These are phyloP conservation scores for Etheostoma spectabile DNA, from an alignment of 2,113 vertebrate species.

Conservation along the genomic window DNA sequence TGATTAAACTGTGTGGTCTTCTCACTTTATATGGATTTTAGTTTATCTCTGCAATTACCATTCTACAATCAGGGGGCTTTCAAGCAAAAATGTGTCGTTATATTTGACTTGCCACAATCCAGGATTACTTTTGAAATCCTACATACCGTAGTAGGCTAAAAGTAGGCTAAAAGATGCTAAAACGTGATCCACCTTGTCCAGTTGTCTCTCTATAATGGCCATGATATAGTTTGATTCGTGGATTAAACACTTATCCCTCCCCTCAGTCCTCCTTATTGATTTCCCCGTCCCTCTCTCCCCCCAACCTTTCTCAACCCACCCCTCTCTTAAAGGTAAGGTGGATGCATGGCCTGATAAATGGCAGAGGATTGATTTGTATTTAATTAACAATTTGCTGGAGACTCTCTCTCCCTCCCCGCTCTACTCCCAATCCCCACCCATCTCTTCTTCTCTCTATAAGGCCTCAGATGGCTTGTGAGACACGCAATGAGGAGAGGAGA, in stretches of 20 bases:
- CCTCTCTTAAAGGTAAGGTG: conserved; percentile 75
- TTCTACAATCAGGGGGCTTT: not conserved
- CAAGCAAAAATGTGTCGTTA: not conserved
- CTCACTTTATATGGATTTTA: conserved; percentile 1
- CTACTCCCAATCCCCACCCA: conserved; percentile 63
- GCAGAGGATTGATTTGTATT: conserved; percentile 94
- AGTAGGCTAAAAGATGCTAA: conserved; percentile 45
- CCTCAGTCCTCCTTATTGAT: conserved; percentile 80
- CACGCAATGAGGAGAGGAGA: conserved; percentile 69
- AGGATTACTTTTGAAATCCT: not conserved
- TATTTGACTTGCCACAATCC: not conserved
- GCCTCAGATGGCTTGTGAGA: conserved; percentile 69
- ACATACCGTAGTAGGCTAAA: not conserved
- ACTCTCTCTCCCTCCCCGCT: conserved; percentile 81
- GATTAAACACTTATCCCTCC: conserved; percentile 82
- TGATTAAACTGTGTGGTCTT: not conserved
- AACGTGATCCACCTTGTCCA: conserved; percentile 46
- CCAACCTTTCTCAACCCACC: conserved; percentile 30
- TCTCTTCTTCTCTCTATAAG: conserved; percentile 73
- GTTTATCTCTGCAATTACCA: not conserved
- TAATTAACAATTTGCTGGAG: conserved; percentile 98
- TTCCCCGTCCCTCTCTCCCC: conserved; percentile 26
- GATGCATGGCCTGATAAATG: conserved; percentile 91
- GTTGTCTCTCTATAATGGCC: conserved; percentile 74
- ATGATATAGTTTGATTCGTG: conserved; percentile 83